A percentile compares a stretch with the other conserved stretches of the same genome.
Evolutionary conservation across 1,140 invertebrate genomes (phyloP).

Genomic region (Drosophila ironensis): DNA sequence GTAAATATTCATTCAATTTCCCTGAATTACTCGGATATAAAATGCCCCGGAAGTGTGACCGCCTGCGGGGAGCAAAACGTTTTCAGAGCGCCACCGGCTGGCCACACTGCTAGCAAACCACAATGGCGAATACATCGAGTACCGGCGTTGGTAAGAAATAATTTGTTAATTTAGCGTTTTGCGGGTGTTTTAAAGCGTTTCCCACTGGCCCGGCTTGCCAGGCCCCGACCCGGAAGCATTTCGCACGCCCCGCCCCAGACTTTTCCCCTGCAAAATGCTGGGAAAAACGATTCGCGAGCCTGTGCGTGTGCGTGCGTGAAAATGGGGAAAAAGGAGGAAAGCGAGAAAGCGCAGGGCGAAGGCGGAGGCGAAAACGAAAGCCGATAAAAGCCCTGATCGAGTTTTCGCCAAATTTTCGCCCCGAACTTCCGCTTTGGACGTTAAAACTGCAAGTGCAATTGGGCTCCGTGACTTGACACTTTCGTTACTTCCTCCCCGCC

Average conservation of each 20-base stretch:
- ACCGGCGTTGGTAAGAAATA: conserved; percentile 82
- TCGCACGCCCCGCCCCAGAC: not conserved
- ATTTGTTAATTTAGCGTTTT: conserved; percentile 67
- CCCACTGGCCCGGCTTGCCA: conserved; percentile 3
- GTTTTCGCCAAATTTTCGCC: conserved; percentile 22
- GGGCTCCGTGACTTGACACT: conserved; percentile 74
- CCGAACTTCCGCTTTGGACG: conserved; percentile 11
- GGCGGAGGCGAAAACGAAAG: conserved; percentile 44
- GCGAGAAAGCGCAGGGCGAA: conserved; percentile 37
- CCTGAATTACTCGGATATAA: too few species aligned
- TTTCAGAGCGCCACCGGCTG: not conserved
- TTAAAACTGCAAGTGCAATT: conserved; percentile 43
- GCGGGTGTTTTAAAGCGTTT: conserved; percentile 31
- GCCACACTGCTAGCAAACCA: conserved; percentile 63
- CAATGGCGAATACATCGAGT: conserved; percentile 82
- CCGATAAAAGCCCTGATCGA: conserved; percentile 59
- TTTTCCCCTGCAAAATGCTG: conserved; percentile 6
- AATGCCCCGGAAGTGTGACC: not conserved
- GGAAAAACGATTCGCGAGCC: conserved; percentile 10
- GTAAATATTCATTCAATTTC: too few species aligned
- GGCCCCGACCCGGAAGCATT: too few species aligned
- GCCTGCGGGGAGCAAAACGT: not conserved
- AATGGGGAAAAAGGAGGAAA: conserved; percentile 56
- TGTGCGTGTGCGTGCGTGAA: conserved; percentile 51
- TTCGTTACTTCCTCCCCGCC: conserved; percentile 29